phyloP scores from a whole-genome alignment of 2,113 vertebrate species.

The Ia io region DNA sequence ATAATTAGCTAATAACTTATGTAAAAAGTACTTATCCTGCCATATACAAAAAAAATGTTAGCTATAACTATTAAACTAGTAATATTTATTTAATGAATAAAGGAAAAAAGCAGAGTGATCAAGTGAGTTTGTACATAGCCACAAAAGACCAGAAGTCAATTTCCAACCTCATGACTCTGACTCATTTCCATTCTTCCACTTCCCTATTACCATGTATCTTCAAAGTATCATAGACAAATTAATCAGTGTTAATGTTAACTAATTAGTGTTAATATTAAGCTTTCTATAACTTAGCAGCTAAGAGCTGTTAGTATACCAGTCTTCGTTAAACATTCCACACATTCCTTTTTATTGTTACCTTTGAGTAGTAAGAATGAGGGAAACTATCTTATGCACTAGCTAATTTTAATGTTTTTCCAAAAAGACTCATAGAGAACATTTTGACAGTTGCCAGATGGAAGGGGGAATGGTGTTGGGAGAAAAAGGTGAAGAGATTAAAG shows the following conservation, averaged over 20 bases:
- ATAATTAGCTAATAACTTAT: background rate
- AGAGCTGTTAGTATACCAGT: background rate
- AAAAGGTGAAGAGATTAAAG: background rate
- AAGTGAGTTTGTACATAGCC: background rate
- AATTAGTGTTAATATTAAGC: background rate
- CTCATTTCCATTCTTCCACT: background rate
- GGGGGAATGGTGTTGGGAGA: background rate
- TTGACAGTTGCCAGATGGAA: background rate
- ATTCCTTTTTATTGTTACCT: background rate
- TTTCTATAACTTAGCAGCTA: background rate
- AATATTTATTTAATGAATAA: background rate
- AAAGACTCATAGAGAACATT: background rate
- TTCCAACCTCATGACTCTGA: conserved; percentile 15
- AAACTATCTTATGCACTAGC: background rate
- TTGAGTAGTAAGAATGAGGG: background rate
- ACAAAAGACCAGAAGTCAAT: conserved; percentile 11
- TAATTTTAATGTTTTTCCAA: conserved; percentile 43
- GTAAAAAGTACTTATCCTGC: background rate
- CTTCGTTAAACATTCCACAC: background rate
- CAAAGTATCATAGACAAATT: background rate
- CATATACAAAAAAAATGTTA: background rate
- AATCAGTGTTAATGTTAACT: background rate
- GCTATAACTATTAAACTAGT: background rate
- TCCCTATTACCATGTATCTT: background rate
- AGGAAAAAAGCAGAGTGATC: background rate